Evolutionary conservation across 2,113 vertebrate genomes (phyloP).

Genomic region (Chloropsis cyanopogon): DNA sequence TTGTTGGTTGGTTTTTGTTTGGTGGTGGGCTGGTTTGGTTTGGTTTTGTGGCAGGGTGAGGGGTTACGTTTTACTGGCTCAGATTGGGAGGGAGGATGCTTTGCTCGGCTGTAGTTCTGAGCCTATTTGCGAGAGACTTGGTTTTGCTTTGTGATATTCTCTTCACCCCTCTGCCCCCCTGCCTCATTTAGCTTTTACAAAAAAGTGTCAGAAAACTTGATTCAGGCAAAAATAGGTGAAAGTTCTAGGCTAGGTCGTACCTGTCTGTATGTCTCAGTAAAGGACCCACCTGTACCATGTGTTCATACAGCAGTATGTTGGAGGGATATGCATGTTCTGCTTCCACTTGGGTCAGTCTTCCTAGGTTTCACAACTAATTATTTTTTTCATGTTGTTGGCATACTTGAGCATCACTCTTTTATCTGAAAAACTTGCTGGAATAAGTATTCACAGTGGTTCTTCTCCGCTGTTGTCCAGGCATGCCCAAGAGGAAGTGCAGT

Average conservation of each 20-base stretch:
- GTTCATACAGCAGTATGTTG: not conserved
- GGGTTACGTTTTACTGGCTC: not conserved
- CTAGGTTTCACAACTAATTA: not conserved
- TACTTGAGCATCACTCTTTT: not conserved
- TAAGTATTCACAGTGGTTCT: rapidly evolving
- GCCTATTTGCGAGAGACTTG: not conserved
- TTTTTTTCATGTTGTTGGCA: not conserved
- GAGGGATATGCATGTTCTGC: not conserved
- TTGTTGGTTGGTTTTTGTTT: not conserved
- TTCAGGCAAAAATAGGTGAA: not conserved
- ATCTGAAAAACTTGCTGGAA: not conserved
- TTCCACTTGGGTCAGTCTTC: not conserved
- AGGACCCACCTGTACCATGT: not conserved
- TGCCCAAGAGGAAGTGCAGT: not conserved
- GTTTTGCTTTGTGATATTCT: not conserved
- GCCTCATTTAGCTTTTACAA: not conserved
- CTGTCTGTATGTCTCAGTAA: not conserved
- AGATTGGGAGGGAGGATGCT: not conserved
- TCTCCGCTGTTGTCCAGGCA: not conserved
- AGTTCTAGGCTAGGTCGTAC: not conserved
- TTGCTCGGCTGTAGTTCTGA: not conserved
- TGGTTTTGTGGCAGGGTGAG: not conserved
- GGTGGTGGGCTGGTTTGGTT: not conserved
- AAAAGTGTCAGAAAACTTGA: not conserved
- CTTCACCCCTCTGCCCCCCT: rapidly evolving